phyloP scores from a whole-genome alignment of 2,113 vertebrate species.

The Tonatia bakeri region DNA sequence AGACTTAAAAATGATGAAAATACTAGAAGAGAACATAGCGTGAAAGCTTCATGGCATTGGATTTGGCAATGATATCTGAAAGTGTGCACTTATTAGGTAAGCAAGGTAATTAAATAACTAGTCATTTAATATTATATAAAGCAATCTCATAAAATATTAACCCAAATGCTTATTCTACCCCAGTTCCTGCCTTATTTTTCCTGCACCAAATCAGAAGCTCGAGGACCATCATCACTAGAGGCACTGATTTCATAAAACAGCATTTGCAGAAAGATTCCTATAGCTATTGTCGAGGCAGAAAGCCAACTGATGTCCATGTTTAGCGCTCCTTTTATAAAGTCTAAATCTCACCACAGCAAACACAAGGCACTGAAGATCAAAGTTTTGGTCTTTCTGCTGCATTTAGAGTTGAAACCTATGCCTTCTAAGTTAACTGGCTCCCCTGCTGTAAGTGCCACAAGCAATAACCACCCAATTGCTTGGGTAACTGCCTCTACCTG shows the following conservation, averaged over 20 bases:
- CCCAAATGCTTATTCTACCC: neutral
- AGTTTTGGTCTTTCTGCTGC: neutral
- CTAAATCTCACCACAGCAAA: constrained; percentile 10
- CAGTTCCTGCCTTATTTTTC: neutral
- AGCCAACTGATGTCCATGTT: neutral
- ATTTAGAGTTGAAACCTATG: neutral
- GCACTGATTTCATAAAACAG: neutral
- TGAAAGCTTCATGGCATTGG: neutral
- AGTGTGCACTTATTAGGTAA: neutral
- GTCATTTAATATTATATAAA: constrained; percentile 17
- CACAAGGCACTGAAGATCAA: neutral
- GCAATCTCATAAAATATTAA: neutral
- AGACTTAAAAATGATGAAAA: neutral
- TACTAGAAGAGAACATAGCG: neutral
- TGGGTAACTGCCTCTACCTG: neutral
- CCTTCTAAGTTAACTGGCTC: neutral
- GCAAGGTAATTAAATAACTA: constrained; percentile 11
- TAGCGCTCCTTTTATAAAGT: neutral
- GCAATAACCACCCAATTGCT: neutral
- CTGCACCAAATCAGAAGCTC: constrained; percentile 1
- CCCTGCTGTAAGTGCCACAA: neutral
- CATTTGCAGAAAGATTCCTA: neutral
- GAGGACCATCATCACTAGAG: neutral
- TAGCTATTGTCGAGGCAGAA: neutral
- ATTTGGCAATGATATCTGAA: neutral